Evolutionary conservation across 92 coral and sea anemone species (phyloP).

Genomic region (Galaxea fascicularis): DNA sequence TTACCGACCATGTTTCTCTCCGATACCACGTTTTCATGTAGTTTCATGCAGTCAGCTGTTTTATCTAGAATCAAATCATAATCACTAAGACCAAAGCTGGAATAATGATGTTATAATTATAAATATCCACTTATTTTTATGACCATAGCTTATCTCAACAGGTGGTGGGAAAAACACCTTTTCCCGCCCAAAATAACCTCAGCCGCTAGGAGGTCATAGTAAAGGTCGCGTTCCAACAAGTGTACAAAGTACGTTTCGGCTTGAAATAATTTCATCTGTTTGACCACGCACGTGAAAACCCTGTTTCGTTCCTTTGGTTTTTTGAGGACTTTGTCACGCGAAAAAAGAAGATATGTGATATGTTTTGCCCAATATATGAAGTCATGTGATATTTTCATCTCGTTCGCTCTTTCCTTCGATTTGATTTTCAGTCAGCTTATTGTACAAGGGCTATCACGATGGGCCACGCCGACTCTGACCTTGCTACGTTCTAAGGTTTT

Average conservation of each 20-base stretch:
- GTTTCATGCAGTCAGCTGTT: too few species aligned
- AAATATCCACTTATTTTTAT: background rate
- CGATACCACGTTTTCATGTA: too few species aligned
- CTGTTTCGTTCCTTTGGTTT: background rate
- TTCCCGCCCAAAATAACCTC: conserved; percentile 10
- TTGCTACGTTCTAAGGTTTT: conserved; percentile 77
- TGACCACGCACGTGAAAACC: background rate
- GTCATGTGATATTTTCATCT: conserved; percentile 20
- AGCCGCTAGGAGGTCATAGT: background rate
- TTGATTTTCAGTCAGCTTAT: conserved; percentile 60
- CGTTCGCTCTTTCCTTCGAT: background rate
- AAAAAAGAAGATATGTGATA: background rate
- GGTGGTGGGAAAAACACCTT: background rate
- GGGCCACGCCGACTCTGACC: conserved; percentile 86
- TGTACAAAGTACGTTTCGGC: background rate
- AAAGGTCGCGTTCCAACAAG: background rate
- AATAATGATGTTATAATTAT: conserved; percentile 4
- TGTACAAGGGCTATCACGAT: conserved; percentile 88
- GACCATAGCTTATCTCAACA: conserved; percentile 1
- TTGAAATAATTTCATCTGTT: background rate
- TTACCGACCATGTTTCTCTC: too few species aligned
- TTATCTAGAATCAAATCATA: background rate
- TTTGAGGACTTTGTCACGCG: background rate
- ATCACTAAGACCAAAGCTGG: background rate
- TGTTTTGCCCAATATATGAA: background rate